phyloP scores from a whole-genome alignment of 2,888 invertebrate species.

The Marasmarcha lunaedactyla region DNA sequence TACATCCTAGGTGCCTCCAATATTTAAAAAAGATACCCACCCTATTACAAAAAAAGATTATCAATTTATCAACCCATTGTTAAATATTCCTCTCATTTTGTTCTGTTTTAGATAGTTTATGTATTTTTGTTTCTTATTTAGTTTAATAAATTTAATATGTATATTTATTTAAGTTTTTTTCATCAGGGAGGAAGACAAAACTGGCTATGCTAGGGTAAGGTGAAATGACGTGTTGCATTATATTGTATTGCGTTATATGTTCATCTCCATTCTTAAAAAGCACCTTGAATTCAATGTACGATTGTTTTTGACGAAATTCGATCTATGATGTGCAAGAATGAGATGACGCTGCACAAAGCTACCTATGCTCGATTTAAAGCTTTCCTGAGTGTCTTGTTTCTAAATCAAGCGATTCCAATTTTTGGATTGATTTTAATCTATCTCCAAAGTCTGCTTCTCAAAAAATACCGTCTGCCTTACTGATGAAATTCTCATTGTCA shows the following conservation, averaged over 20 bases:
- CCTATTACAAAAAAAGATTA: neutral
- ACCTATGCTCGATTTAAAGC: too few relatives aligned
- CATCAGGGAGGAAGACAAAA: constrained; percentile 71
- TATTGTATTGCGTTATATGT: constrained; percentile 10
- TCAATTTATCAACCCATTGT: neutral
- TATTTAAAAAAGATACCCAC: neutral
- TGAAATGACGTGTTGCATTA: constrained; percentile 43
- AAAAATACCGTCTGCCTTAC: constrained; percentile 50
- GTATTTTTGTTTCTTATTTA: constrained; percentile 15
- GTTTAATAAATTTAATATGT: constrained; percentile 20
- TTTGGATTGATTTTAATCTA: too few relatives aligned
- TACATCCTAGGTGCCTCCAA: neutral
- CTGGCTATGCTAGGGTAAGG: constrained; percentile 71
- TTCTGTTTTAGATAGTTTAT: constrained; percentile 25
- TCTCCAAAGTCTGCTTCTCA: too few relatives aligned
- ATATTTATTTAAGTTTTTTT: constrained; percentile 54
- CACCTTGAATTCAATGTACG: too few relatives aligned
- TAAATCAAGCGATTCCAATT: too few relatives aligned
- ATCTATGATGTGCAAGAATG: too few relatives aligned
- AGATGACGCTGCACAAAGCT: too few relatives aligned
- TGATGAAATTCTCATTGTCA: constrained; percentile 42
- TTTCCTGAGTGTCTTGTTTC: too few relatives aligned
- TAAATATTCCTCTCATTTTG: constrained; percentile 16
- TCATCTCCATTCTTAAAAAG: too few relatives aligned
- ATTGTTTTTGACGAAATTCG: too few relatives aligned